Percentiles rank a stretch among this genome's conserved stretches.
These are phyloP conservation scores for Ommatoiulus sabulosus DNA, from an alignment of 2,888 invertebrate genomes.

Conservation along the genomic window DNA sequence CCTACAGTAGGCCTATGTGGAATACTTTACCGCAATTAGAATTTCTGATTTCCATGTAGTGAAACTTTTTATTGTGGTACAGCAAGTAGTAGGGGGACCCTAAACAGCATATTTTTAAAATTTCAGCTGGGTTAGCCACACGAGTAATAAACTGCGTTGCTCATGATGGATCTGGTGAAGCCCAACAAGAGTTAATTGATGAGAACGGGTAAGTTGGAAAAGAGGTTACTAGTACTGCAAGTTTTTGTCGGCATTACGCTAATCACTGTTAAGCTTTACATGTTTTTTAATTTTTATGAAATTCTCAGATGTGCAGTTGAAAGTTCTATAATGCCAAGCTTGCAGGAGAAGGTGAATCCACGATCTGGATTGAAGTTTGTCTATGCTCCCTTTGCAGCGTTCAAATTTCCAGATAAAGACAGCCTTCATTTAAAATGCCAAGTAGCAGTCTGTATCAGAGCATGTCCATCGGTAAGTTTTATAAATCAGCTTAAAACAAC, in stretches of 20 bases:
- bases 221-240: background rate
- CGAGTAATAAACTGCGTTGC: constrained; percentile 82
- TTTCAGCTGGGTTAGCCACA: constrained; percentile 77
- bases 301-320: constrained; percentile 53
- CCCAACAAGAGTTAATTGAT: constrained; percentile 79
- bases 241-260: too few relatives aligned
- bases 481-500: too few relatives aligned
- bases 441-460: constrained; percentile 80
- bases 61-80: background rate
- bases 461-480: constrained; percentile 74
- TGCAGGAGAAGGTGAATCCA: constrained; percentile 61
- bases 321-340: constrained; percentile 52
- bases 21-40: background rate
- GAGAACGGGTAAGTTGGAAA: constrained; percentile 73
- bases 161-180: constrained; percentile 81
- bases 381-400: constrained; percentile 79
- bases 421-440: constrained; percentile 82
- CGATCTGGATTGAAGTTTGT: constrained; percentile 63
- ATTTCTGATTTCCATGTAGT: background rate
- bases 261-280: background rate
- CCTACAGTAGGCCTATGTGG: background rate
- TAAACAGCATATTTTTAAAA: background rate
- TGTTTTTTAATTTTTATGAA: background rate
- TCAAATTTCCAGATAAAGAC: constrained; percentile 84
- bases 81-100: background rate